Evolutionary conservation across 2,888 invertebrate genomes (phyloP).

Genomic region (Horisme vitalbata): DNA sequence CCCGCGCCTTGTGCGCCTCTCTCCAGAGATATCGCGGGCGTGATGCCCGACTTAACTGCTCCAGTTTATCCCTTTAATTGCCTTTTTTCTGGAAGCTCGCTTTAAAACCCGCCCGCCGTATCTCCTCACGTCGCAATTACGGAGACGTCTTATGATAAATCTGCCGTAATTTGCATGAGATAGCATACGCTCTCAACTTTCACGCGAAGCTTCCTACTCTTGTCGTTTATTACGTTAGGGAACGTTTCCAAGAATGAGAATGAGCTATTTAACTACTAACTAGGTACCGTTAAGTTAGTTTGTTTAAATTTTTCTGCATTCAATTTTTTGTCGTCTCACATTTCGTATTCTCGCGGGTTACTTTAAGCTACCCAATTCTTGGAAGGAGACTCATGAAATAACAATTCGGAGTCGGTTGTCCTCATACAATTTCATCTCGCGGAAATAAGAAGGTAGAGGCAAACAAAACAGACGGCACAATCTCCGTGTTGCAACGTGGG

Average conservation of each 20-base stretch:
- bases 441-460: conserved; percentile 77
- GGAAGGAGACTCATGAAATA: conserved; percentile 55
- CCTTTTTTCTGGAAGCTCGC: conserved; percentile 78
- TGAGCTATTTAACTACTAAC: conserved; percentile 79
- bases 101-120: conserved; percentile 75
- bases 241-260: conserved; percentile 80
- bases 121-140: conserved; percentile 83
- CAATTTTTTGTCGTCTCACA: conserved; percentile 43
- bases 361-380: conserved; percentile 47
- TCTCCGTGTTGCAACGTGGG: conserved; percentile 76
- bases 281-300: conserved; percentile 68
- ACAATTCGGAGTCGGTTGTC: conserved; percentile 64
- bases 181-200: conserved; percentile 83
- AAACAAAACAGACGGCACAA: conserved; percentile 77
- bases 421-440: conserved; percentile 67
- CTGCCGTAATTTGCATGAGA: conserved; percentile 83
- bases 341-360: conserved; percentile 36
- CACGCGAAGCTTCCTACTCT: conserved; percentile 78
- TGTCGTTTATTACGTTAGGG: conserved; percentile 80
- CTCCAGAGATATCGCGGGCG: conserved; percentile 68
- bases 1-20: conserved; percentile 40
- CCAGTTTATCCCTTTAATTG: conserved; percentile 81
- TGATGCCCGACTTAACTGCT: conserved; percentile 75
- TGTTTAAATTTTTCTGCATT: conserved; percentile 46
- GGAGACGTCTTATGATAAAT: conserved; percentile 83